Conservation (phyloP, 2,888 invertebrate species). For the Cheilosia urbana region DNA sequence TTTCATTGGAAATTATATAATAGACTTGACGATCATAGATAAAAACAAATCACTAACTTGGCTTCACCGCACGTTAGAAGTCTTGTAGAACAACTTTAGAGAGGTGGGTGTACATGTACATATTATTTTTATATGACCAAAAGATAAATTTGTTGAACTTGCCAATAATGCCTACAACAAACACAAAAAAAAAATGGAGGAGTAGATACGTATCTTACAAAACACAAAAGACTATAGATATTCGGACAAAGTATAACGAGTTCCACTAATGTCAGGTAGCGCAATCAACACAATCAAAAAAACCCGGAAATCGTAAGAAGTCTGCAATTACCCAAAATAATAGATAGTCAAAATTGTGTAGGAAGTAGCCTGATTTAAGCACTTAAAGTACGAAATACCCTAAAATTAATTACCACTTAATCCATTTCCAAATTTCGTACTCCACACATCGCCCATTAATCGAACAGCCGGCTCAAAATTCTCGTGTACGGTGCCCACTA, state of each 20-base stretch:
- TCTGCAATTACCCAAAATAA: constrained; percentile 44
- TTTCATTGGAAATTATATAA: too few species aligned
- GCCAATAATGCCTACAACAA: background rate
- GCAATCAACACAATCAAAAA: constrained; percentile 36
- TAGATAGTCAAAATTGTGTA: constrained; percentile 28
- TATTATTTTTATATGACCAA: background rate
- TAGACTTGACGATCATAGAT: too few species aligned
- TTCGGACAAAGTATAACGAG: constrained; percentile 9
- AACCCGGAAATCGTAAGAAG: constrained; percentile 39
- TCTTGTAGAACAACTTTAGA: background rate
- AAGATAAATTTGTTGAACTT: background rate
- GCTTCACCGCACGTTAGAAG: too few species aligned
- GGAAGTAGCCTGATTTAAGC: constrained; percentile 59
- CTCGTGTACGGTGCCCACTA: constrained; percentile 1
- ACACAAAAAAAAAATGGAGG: background rate
- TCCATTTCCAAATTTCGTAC: constrained; percentile 41
- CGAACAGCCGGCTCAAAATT: background rate
- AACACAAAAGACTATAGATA: too few species aligned
- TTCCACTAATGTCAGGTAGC: background rate
- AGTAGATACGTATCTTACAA: too few species aligned
- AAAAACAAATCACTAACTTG: too few species aligned
- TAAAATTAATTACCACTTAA: constrained; percentile 44
- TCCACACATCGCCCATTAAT: constrained; percentile 16
- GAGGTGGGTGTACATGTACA: background rate
- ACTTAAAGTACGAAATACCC: constrained; percentile 38